Conservation (phyloP, 2,113 vertebrate genomes). For the Xenus cinereus region DNA sequence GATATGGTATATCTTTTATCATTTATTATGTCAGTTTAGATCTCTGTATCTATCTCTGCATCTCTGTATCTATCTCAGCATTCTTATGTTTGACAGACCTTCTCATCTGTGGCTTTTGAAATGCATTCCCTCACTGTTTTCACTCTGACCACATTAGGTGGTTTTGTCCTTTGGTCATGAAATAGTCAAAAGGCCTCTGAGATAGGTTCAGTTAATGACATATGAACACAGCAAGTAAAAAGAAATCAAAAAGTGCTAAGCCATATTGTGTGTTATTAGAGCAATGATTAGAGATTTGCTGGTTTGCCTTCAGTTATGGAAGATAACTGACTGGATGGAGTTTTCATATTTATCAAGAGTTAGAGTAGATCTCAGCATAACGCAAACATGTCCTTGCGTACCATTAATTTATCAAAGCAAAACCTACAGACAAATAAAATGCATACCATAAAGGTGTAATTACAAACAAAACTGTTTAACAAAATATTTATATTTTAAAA, state of each 20-base stretch:
- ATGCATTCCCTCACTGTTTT: not conserved
- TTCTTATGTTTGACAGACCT: not conserved
- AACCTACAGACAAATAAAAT: not conserved
- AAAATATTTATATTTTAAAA: not conserved
- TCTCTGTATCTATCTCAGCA: not conserved
- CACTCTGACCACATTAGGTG: not conserved
- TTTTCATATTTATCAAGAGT: not conserved
- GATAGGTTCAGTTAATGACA: not conserved
- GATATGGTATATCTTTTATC: not conserved
- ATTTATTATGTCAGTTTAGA: not conserved
- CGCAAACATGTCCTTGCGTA: not conserved
- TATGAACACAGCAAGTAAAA: not conserved
- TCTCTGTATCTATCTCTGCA: not conserved
- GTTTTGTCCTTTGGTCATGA: not conserved
- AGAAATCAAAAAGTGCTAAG: not conserved
- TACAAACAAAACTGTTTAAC: not conserved
- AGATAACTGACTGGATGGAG: not conserved
- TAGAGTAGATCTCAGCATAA: not conserved
- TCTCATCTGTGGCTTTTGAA: not conserved
- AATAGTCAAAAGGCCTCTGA: not conserved
- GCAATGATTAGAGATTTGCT: not conserved
- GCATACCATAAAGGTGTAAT: not conserved
- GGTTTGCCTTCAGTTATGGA: constrained; percentile 7
- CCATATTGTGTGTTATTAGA: not conserved
- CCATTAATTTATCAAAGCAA: not conserved